Base-by-base conservation (phyloP, 1,140 invertebrate genomes). In the Diachasma alloeum region DNA sequence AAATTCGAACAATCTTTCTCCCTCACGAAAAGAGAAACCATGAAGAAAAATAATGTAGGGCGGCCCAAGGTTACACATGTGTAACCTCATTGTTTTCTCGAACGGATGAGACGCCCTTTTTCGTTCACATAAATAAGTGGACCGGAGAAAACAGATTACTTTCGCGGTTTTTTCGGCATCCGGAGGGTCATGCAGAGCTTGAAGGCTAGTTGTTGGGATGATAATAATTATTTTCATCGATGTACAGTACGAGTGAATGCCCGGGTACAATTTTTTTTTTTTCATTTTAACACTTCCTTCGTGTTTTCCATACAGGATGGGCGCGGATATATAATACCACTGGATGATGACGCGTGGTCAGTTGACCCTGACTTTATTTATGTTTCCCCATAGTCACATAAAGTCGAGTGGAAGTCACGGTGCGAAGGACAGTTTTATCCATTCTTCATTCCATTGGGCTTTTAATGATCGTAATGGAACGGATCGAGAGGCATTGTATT, bases 311-410 rank as follows among this genome's bases (percentile, higher is more conserved):
- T 56, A 78, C 74, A 74, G 76, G 77, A 80, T 80, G 79, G 79
- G 79, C 37, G 79, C 70, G 79, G 76, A 73, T 68, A 68, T 31
- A 31, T 59, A 72, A 39, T 59, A 44, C 74, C 78, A 81, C 72
- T 56, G 63, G 37, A 79, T 80, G 79, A 83, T 80, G 79, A 81
- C 78, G 80, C 53, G 73, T 77, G 81, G 81, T 83, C 80, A 81
- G 72, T 81, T 82, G 82, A 81, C 85, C 84, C 84, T 85, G 83
- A 84, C 81, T 83, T 85, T 83, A 87, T 86, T 87, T 87, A 86
- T 83, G 83, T 83, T 85, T 84, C 83, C 83, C 81, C 81, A 78
- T 80, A 78, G 76, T 77, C 63, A 67, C 67, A 70, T 75, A 73
- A 76, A 44, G 53, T 36, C 11, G n/a, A 72, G 22, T 73, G 67